Conservation (phyloP, 1,140 invertebrate genomes). For the Ylistrum balloti region DNA sequence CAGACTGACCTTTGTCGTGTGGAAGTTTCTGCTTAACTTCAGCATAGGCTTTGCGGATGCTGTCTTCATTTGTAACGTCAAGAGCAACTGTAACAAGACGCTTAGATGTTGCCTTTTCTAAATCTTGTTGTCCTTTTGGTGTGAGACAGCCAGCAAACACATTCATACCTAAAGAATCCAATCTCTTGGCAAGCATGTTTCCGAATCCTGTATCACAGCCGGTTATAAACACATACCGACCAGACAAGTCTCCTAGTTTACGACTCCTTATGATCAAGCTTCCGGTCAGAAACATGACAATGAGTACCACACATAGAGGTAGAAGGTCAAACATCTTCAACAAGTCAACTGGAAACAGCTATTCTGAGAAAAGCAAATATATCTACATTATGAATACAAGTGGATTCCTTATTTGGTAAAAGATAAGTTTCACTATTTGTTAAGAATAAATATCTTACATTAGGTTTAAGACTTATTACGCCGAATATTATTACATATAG, state of each 20-base stretch:
- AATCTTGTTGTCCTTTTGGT: slow-evolving; percentile 55
- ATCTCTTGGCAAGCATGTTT: slow-evolving; percentile 76
- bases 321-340: not conserved
- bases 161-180: slow-evolving; percentile 80
- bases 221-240: slow-evolving; percentile 79
- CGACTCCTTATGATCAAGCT: not conserved
- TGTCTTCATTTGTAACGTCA: slow-evolving; percentile 65
- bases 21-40: slow-evolving; percentile 51
- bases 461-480: too few species aligned
- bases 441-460: too few species aligned
- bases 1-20: too few species aligned
- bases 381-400: too few species aligned
- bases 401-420: too few species aligned
- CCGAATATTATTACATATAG: too few species aligned
- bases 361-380: too few species aligned
- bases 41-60: slow-evolving; percentile 55
- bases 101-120: slow-evolving; percentile 50
- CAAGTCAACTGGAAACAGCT: too few species aligned
- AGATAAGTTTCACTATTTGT: too few species aligned
- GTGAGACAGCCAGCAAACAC: slow-evolving; percentile 82
- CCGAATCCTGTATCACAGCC: slow-evolving; percentile 84
- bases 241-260: slow-evolving; percentile 29
- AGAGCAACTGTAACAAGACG: slow-evolving; percentile 55
- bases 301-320: not conserved
- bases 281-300: not conserved